Evolutionary conservation across 2,113 vertebrate species (phyloP), one percentile per base, ranked within the genome.

Genomic region (Centrocercus urophasianus): DNA sequence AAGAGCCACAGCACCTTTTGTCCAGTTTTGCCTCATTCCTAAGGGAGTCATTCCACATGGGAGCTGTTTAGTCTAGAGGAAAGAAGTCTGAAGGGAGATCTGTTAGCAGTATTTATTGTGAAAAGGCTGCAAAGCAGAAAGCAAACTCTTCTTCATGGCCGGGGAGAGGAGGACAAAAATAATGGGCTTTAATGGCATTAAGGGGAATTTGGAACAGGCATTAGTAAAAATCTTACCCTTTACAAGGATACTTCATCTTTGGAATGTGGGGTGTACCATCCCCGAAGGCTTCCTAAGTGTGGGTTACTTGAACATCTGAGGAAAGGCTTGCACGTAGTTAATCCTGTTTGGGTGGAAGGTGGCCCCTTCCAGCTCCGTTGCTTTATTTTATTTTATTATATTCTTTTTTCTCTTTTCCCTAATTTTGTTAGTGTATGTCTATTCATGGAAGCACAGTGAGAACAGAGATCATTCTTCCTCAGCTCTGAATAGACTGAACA

Each of bases 41-140:
- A 28, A 28, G 52, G 14, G 52, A 54, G 52, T 28, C 52, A 25
- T 28, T 54, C 27, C 52, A 54, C 52, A 5, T 54, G 52, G 27
- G 52, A 54, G 27, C 59, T 93, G 93, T 95, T 96, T 93, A 91
- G 82, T 89, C 90, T 94, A 71, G 83, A 59, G 54, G 66, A 79
- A 91, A 91, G 45, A 42, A 91, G 67, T 14, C 56, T 77, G 50
- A 93, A 36, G 24, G 28, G 50, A 95, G 38, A 56, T 0, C 0
- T 65, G 88, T 66, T 91, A 96, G 88, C 61, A 52, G 45, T 14
- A 86, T 76, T 89, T 54, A 73, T 73, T 73, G 92, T 77, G 57
- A 77, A 93, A 74, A 56, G 83, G 25, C 72, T 74, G 21, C 24
- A 50, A 71, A 22, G n/a, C 18, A 9, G 6, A 63, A 80, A 54